Evolutionary conservation across 2,888 invertebrate species (phyloP), one percentile per base, ranked within the genome.

Genomic region (Idaea straminata): DNA sequence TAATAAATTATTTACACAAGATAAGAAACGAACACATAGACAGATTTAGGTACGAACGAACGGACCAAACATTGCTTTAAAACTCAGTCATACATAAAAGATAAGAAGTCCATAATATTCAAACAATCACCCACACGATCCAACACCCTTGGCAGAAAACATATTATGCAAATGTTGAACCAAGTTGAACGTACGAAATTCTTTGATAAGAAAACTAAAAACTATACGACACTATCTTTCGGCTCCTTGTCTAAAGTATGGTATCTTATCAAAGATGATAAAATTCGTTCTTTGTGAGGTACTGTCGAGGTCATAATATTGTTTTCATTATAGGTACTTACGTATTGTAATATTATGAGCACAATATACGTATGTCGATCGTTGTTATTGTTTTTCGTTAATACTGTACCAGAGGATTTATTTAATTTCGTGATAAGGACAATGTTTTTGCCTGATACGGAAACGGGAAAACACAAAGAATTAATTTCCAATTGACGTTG

Each of bases 171-270:
- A 80, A 83, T 83, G 78, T 80, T 78, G 79, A 72, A 77, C 74
- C 74, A 83, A 86, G 88, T 88, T 88, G 87, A 88, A 89, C 74
- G 87, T 77, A 84, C 85, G 80, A 82, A 83, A 81, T 79, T 71
- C 79, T 77, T 75, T 83, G 88, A 87, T 87, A 87, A 79, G 25
- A 25, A 47, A 47, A 47, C 47, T 47, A 13, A 10, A 36, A 80
- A 81, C 77, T 73, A 74, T 77, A 25, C 74, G 72, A 79, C 77
- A 72, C 81, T 84, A 86, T 85, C 84, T 78, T 74, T 74, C 72
- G 73, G 75, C 78, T 79, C 66, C 83, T 85, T 86, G 86, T 87
- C 85, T 86, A 81, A 82, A 83, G 83, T 81, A 80, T 72, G 73
- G 72, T 83, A 84, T 85, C 82, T 86, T 83, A 85, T 86, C 86